Evolutionary conservation across 2,797 vertebrate species (phyloP).

Genomic region (Pseudomugil tenellus): DNA sequence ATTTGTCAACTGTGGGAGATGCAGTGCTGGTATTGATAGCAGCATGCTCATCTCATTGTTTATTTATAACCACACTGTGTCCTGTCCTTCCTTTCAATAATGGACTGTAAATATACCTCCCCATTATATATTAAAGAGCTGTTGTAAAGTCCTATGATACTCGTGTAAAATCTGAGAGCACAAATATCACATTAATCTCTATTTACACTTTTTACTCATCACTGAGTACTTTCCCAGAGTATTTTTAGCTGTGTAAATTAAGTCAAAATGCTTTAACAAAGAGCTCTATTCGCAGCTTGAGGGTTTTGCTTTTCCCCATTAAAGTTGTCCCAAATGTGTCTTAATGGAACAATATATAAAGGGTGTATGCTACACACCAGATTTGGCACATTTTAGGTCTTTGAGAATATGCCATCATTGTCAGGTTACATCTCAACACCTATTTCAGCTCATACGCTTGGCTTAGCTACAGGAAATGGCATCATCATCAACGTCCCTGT

Average conservation of each 20-base stretch:
- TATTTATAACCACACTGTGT: constrained; percentile 56
- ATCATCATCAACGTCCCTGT: neutral
- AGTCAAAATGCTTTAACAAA: constrained; percentile 25
- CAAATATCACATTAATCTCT: neutral
- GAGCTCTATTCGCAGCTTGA: constrained; percentile 12
- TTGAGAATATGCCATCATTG: constrained; percentile 3
- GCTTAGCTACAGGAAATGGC: constrained; percentile 19
- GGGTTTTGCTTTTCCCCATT: neutral
- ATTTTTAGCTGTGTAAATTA: constrained; percentile 17
- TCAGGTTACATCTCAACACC: constrained; percentile 7
- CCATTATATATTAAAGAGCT: constrained; percentile 63
- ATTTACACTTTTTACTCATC: constrained; percentile 19
- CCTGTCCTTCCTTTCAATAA: constrained; percentile 39
- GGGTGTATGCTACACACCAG: neutral
- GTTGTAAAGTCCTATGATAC: constrained; percentile 9
- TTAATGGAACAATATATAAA: neutral
- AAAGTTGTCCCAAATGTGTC: too few relatives aligned
- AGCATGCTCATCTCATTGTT: constrained; percentile 53
- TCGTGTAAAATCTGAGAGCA: constrained; percentile 8
- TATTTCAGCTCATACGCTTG: constrained; percentile 9
- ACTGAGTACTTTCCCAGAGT: constrained; percentile 32
- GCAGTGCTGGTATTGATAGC: constrained; percentile 26
- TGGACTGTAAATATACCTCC: constrained; percentile 60
- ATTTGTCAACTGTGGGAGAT: constrained; percentile 19
- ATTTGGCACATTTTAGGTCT: constrained; percentile 7